Percentiles rank a stretch among this genome's conserved stretches.
Evolutionary conservation across 1,140 invertebrate species (phyloP).

Genomic region (Bursaphelenchus mucronatus): DNA sequence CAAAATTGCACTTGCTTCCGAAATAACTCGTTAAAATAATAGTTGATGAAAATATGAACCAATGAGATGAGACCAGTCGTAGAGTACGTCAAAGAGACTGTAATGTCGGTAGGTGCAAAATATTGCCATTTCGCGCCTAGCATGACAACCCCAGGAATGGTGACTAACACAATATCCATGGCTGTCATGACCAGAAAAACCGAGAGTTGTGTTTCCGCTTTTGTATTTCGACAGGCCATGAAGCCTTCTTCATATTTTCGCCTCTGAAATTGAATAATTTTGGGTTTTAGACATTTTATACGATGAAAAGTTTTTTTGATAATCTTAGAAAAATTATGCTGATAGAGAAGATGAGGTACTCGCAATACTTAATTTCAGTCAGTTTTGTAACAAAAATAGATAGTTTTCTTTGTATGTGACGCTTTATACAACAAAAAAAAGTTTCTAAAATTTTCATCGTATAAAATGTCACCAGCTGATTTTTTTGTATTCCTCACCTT

Average conservation of each 20-base stretch:
- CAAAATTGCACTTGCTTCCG: conserved; percentile 10
- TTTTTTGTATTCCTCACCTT: too few species aligned
- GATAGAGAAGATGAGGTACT: too few species aligned
- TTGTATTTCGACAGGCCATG: conserved; percentile 10
- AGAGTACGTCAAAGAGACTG: conserved; percentile 13
- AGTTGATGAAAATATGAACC: conserved; percentile 12
- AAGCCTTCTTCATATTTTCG: conserved; percentile 11
- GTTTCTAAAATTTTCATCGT: too few species aligned
- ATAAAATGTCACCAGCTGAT: too few species aligned
- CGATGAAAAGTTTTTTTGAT: too few species aligned
- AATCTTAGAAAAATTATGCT: too few species aligned
- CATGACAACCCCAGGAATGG: conserved; percentile 29
- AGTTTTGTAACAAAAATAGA: too few species aligned
- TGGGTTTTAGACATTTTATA: not conserved
- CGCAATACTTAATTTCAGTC: too few species aligned
- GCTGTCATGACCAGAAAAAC: conserved; percentile 28
- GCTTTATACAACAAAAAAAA: too few species aligned
- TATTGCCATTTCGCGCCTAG: conserved; percentile 21
- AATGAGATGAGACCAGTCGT: conserved; percentile 18
- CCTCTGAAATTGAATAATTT: not conserved
- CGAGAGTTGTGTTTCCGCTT: conserved; percentile 12
- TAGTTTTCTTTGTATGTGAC: too few species aligned
- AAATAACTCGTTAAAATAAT: conserved; percentile 6
- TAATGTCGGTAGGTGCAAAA: conserved; percentile 20
- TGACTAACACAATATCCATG: conserved; percentile 26